Base-by-base conservation (phyloP, 37 sponge, comb jelly and placozoan species). In the Ephydatia muelleri region DNA sequence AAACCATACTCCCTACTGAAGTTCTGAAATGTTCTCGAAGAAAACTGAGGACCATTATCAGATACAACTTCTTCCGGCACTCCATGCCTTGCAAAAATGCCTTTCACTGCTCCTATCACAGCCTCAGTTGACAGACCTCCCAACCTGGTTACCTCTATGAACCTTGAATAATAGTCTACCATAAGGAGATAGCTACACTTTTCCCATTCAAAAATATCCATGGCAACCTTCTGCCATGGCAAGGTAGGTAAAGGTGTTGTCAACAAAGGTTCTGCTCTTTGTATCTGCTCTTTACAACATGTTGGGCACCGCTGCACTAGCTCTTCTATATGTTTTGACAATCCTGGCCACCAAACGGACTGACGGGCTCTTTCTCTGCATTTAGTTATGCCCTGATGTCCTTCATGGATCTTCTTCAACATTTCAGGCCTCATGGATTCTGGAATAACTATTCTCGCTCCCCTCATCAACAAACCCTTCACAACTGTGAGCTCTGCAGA, bases 21-120 rank as follows among this genome's bases (percentile, higher is more conserved):
- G 23, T 82, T 23, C 3, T 28, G 9, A 75, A 73, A 92, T 21
- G 40, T 57, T 27, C 35, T 38, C 37, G 89, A 72, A 47, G 74
- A 34, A 65, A 64, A 92, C 69, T 92, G 89, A 26, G 93, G 93
- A 43, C 89, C 93, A 88, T 92, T 92, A 40, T 92, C 93, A 65
- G 80, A 85, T n/a, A 76, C 65, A 19, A 91, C 88, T 25, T 39
- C 72, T 34, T 85, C 82, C 28, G 88, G 93, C 28, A 93, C 86
- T 9, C 90, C 90, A 86, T 89, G 84, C 28, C 87, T 68, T 26
- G 93, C 84, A 85, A 89, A 93, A 23, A 89, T 89, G 71, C 40
- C 64, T 33, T 89, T 86, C 38, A 68, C 3, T 30, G 78, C 75
- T 26, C 48, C 11, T 2, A 93, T 89, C 16, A 86, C 90, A 43